phyloP scores from a whole-genome alignment of 2,113 vertebrate species.

The Neotragus moschatus region DNA sequence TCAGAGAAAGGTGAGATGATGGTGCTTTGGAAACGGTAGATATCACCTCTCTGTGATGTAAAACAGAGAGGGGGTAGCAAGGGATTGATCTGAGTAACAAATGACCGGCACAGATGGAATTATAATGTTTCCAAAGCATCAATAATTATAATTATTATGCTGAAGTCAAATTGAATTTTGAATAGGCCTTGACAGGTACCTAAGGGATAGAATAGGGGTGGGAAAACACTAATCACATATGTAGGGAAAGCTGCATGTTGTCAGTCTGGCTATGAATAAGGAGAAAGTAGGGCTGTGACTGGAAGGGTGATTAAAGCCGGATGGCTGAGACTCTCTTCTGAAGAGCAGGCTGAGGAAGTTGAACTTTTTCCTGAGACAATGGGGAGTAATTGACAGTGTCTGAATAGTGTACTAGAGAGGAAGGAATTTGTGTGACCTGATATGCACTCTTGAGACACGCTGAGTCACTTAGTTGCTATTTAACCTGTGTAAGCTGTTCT shows the following conservation, averaged over 20 bases:
- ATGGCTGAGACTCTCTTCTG: background rate
- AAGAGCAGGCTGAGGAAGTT: background rate
- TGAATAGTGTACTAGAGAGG: background rate
- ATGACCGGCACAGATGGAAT: background rate
- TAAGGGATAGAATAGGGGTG: background rate
- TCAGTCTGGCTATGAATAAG: background rate
- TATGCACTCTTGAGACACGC: background rate
- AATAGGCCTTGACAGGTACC: background rate
- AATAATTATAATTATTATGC: background rate
- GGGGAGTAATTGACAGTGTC: background rate
- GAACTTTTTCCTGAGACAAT: background rate
- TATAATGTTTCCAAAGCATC: background rate
- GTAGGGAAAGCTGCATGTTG: background rate
- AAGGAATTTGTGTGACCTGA: background rate
- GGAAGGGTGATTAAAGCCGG: background rate
- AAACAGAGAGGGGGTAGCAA: background rate
- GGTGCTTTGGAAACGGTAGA: background rate
- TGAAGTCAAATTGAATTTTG: background rate
- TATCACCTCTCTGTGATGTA: background rate
- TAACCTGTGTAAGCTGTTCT: background rate
- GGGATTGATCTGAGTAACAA: background rate
- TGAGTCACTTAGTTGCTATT: conserved; percentile 25
- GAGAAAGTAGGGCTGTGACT: background rate
- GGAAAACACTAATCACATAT: background rate
- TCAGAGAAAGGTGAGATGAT: background rate